Percentiles rank a stretch among this genome's conserved stretches.
These are phyloP conservation scores for Tinamus major DNA, from an alignment of 2,797 vertebrate species.

Conservation along the genomic window DNA sequence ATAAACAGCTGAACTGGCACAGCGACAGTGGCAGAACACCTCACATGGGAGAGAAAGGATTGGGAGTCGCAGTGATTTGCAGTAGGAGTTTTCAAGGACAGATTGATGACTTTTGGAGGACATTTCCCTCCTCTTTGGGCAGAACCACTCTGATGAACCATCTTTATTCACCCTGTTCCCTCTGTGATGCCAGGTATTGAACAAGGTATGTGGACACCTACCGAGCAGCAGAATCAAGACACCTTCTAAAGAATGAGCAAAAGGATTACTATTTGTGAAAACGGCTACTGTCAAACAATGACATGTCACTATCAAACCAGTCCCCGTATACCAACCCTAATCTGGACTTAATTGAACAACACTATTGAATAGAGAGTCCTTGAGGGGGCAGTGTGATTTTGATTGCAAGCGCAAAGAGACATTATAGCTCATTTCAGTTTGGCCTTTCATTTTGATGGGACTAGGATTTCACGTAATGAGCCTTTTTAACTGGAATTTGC, in stretches of 20 bases:
- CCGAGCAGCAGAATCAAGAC: not conserved
- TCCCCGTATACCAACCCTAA: not conserved
- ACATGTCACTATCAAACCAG: not conserved
- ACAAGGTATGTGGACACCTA: not conserved
- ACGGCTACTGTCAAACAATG: not conserved
- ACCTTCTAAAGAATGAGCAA: not conserved
- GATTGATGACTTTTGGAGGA: not conserved
- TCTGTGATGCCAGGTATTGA: not conserved
- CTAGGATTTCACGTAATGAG: not conserved
- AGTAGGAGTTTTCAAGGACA: conserved; percentile 3
- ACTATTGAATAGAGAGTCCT: not conserved
- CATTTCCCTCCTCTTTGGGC: not conserved
- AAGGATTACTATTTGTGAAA: not conserved
- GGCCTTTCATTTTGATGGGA: not conserved
- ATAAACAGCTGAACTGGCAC: not conserved
- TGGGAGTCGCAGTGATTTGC: not conserved
- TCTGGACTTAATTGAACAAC: not conserved
- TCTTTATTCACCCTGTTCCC: not conserved
- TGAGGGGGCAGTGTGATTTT: not conserved
- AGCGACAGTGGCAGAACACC: not conserved
- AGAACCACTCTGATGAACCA: not conserved
- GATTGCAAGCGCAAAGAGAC: not conserved
- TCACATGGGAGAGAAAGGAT: not conserved
- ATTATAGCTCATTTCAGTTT: not conserved
- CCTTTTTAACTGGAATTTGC: not conserved